Evolutionary conservation across 2,888 invertebrate species (phyloP).

Genomic region (Theodoxus fluviatilis): DNA sequence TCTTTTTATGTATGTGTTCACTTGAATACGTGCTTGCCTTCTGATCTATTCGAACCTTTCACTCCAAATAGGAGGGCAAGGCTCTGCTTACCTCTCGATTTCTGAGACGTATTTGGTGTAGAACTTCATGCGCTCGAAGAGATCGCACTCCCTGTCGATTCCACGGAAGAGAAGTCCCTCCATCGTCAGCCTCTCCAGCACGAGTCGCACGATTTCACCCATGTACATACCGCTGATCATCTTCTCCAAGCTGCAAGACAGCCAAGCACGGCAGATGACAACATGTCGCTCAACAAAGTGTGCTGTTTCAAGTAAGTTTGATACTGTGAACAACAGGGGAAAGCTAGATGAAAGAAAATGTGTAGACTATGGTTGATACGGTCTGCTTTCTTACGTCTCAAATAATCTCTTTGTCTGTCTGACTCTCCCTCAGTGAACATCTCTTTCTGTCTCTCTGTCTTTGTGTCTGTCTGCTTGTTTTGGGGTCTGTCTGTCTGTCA

Average conservation of each 20-base stretch:
- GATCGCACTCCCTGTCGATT: constrained; percentile 75
- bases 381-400: background rate
- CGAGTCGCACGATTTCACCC: constrained; percentile 91
- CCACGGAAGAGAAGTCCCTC: constrained; percentile 79
- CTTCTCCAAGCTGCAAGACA: constrained; percentile 78
- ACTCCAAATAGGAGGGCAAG: background rate
- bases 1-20: background rate
- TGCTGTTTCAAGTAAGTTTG: too few relatives aligned
- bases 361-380: too few relatives aligned
- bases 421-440: background rate
- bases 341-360: too few relatives aligned
- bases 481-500: constrained; percentile 14
- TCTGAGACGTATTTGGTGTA: constrained; percentile 97
- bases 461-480: constrained; percentile 14
- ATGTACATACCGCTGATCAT: constrained; percentile 99
- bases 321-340: background rate
- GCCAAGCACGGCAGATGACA: background rate
- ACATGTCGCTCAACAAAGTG: too few relatives aligned
- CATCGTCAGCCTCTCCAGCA: constrained; percentile 79
- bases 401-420: constrained; percentile 7
- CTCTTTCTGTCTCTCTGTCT: constrained; percentile 11
- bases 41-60: background rate
- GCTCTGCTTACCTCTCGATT: constrained; percentile 76
- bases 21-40: background rate
- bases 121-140: constrained; percentile 82